These are phyloP conservation scores for Elymnias hypermnestra DNA, from an alignment of 1,140 invertebrate species.

Conservation along the genomic window DNA sequence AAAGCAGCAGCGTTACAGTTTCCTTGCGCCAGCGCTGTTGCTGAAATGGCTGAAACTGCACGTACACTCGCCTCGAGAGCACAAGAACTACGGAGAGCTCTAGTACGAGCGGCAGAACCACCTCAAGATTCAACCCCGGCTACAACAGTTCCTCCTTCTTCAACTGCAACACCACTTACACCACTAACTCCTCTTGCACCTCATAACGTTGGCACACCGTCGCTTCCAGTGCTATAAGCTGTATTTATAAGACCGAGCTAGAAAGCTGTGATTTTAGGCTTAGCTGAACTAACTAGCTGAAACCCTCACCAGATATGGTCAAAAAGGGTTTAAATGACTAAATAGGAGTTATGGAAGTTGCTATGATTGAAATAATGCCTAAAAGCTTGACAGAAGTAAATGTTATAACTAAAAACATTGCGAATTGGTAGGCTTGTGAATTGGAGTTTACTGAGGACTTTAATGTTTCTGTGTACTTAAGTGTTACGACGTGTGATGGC, in stretches of 20 bases:
- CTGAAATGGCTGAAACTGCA: constrained; percentile 95
- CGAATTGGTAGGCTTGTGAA: not conserved
- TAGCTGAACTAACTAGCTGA: not conserved
- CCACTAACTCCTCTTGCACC: constrained; percentile 44
- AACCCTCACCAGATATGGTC: not conserved
- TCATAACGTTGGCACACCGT: constrained; percentile 29
- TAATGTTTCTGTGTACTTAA: constrained; percentile 22
- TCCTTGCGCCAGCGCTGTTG: constrained; percentile 91
- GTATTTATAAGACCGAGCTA: not conserved
- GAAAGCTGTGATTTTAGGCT: constrained; percentile 3
- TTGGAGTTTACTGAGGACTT: constrained; percentile 4
- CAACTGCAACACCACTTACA: constrained; percentile 45
- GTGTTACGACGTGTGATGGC: not conserved
- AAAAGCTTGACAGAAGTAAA: constrained; percentile 13
- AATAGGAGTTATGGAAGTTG: not conserved
- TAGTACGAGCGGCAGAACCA: constrained; percentile 54
- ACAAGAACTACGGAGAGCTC: constrained; percentile 44
- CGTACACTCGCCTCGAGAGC: constrained; percentile 43
- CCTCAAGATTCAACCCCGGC: constrained; percentile 43
- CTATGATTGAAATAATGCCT: constrained; percentile 4
- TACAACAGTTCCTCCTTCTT: constrained; percentile 46
- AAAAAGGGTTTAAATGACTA: not conserved
- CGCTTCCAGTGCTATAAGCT: constrained; percentile 47
- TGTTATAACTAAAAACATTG: too few relatives aligned
- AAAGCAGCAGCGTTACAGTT: constrained; percentile 94